Evolutionary conservation across 1,140 invertebrate species (phyloP).

Genomic region (Temnothorax nylanderi): DNA sequence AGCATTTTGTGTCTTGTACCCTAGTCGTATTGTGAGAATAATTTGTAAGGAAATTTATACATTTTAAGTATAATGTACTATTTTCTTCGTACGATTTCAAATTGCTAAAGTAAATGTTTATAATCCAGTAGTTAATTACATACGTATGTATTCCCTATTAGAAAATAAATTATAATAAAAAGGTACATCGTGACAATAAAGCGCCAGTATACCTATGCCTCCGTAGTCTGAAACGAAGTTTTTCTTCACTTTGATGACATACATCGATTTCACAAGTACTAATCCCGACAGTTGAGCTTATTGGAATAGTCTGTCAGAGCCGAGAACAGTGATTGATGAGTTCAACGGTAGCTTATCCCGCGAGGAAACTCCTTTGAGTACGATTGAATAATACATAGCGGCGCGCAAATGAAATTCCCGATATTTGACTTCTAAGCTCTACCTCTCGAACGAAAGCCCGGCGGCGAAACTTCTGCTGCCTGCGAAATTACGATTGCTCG

Average conservation of each 20-base stretch:
- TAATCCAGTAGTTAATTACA: background rate
- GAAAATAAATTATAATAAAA: conserved; percentile 4
- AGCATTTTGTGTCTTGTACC: background rate
- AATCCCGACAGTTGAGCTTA: conserved; percentile 51
- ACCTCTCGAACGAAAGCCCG: conserved; percentile 29
- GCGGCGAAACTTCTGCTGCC: conserved; percentile 33
- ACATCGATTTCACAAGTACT: conserved; percentile 55
- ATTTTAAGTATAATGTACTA: background rate
- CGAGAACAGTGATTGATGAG: conserved; percentile 62
- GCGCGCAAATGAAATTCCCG: conserved; percentile 65
- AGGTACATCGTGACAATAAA: background rate
- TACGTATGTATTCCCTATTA: background rate
- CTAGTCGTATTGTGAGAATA: background rate
- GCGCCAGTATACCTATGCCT: background rate
- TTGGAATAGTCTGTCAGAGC: conserved; percentile 58
- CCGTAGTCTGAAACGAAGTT: conserved; percentile 30
- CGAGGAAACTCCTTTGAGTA: conserved; percentile 58
- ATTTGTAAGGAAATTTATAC: background rate
- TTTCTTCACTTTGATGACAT: conserved; percentile 48
- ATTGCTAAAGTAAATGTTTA: background rate
- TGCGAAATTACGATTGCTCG: conserved; percentile 65
- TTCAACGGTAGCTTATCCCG: conserved; percentile 52
- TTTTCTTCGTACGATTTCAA: background rate
- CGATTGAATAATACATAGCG: conserved; percentile 53
- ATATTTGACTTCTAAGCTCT: conserved; percentile 65